Evolutionary conservation across 1,140 invertebrate species (phyloP).

Genomic region (Drosophila rufa): DNA sequence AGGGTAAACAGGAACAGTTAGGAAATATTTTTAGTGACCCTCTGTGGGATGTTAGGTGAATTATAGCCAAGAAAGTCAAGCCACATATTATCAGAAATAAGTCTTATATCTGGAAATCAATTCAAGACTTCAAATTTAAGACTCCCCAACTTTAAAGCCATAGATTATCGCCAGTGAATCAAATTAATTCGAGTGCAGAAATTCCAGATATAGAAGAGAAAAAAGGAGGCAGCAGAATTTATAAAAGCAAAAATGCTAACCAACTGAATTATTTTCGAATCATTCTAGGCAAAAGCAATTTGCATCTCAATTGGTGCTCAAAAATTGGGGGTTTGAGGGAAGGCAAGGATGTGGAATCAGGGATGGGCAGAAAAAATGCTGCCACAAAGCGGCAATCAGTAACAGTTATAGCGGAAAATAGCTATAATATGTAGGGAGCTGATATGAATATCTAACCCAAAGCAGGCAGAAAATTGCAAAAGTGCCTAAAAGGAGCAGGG

Average conservation of each 20-base stretch:
- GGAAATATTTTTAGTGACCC: background rate
- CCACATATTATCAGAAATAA: background rate
- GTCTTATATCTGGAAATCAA: no score
- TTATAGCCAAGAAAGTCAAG: no score
- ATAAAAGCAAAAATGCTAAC: slow-evolving; percentile 54
- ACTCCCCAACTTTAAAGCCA: slow-evolving; percentile 17
- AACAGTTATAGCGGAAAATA: slow-evolving; percentile 81
- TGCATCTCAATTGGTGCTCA: slow-evolving; percentile 74
- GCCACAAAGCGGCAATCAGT: slow-evolving; percentile 78
- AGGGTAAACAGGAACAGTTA: no score
- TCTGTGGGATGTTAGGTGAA: no score
- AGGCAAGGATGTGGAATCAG: background rate
- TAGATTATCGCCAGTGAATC: slow-evolving; percentile 65
- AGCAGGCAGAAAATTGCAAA: slow-evolving; percentile 73
- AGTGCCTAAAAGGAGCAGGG: slow-evolving; percentile 64
- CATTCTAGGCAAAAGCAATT: slow-evolving; percentile 77
- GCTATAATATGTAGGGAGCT: slow-evolving; percentile 74
- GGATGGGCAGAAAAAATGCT: slow-evolving; percentile 41
- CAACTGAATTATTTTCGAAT: slow-evolving; percentile 80
- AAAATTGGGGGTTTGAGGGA: slow-evolving; percentile 35
- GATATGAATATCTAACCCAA: slow-evolving; percentile 77
- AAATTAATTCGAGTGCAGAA: slow-evolving; percentile 61
- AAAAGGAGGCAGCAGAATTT: slow-evolving; percentile 12
- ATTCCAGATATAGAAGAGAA: slow-evolving; percentile 13
- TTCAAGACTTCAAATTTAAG: slow-evolving; percentile 11